Conservation (phyloP, 1,140 invertebrate genomes). For the Drusus annulatus region DNA sequence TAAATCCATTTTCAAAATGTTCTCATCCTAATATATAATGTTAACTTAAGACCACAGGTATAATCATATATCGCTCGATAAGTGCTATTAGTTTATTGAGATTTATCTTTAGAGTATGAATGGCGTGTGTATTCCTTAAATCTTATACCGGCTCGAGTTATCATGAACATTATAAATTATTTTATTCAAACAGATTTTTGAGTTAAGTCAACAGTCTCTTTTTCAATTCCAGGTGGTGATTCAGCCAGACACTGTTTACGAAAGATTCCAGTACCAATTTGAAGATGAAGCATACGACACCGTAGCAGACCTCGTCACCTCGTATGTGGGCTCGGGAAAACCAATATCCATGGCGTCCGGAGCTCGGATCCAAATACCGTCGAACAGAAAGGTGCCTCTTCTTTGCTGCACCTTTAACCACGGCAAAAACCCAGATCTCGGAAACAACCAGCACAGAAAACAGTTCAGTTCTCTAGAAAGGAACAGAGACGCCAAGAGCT, state of each 20-base stretch:
- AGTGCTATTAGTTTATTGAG: too few species aligned
- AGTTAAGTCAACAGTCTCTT: background rate
- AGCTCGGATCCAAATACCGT: slow-evolving; percentile 86
- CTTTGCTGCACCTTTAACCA: slow-evolving; percentile 42
- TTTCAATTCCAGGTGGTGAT: slow-evolving; percentile 79
- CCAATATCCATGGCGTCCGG: slow-evolving; percentile 91
- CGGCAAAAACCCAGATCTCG: slow-evolving; percentile 20
- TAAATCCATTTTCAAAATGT: too few species aligned
- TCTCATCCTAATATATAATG: too few species aligned
- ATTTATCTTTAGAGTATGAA: too few species aligned
- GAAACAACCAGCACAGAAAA: slow-evolving; percentile 25
- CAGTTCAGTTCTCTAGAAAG: slow-evolving; percentile 13
- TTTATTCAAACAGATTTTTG: too few species aligned
- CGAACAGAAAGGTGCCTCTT: slow-evolving; percentile 80
- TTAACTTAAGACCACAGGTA: too few species aligned
- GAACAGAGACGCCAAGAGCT: slow-evolving; percentile 7
- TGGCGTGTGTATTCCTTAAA: too few species aligned
- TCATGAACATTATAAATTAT: too few species aligned
- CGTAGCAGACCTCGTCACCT: slow-evolving; percentile 94
- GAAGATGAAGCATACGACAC: slow-evolving; percentile 95
- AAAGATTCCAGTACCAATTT: slow-evolving; percentile 92
- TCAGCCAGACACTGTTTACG: slow-evolving; percentile 91
- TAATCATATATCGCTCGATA: too few species aligned
- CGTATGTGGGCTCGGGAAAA: slow-evolving; percentile 90
- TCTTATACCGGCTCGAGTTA: too few species aligned